Evolutionary conservation across 2,888 invertebrate species (phyloP).

Genomic region (Trachelus stipa): DNA sequence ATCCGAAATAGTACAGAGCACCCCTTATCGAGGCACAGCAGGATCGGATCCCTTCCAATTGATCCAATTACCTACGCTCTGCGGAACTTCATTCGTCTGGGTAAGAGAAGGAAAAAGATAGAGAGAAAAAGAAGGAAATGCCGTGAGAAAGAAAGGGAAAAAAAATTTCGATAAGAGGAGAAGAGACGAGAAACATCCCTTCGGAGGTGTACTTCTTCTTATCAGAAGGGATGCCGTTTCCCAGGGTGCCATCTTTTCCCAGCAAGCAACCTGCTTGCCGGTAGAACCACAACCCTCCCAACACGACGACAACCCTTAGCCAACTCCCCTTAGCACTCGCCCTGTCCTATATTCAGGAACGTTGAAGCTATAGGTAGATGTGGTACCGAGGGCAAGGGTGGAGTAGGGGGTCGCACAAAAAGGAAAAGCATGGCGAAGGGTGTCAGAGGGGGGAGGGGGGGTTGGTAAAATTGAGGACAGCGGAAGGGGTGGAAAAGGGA

Average conservation of each 20-base stretch:
- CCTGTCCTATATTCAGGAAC: constrained; percentile 28
- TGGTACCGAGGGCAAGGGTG: neutral
- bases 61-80: too few species aligned
- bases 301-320: too few species aligned
- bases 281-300: too few species aligned
- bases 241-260: too few species aligned
- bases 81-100: neutral
- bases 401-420: constrained; percentile 14
- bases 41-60: too few species aligned
- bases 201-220: too few species aligned
- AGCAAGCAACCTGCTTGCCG: too few species aligned
- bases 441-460: neutral
- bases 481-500: neutral
- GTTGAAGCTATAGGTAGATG: neutral
- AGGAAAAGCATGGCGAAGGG: constrained; percentile 14
- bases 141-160: neutral
- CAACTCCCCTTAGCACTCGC: constrained; percentile 10
- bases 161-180: too few species aligned
- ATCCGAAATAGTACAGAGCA: too few species aligned
- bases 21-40: too few species aligned
- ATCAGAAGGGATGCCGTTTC: too few species aligned
- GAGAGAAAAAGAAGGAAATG: neutral
- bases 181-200: too few species aligned
- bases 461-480: constrained; percentile 6
- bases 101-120: neutral